Conservation (phyloP, 2,797 vertebrate genomes). For the Erethizon dorsatum region DNA sequence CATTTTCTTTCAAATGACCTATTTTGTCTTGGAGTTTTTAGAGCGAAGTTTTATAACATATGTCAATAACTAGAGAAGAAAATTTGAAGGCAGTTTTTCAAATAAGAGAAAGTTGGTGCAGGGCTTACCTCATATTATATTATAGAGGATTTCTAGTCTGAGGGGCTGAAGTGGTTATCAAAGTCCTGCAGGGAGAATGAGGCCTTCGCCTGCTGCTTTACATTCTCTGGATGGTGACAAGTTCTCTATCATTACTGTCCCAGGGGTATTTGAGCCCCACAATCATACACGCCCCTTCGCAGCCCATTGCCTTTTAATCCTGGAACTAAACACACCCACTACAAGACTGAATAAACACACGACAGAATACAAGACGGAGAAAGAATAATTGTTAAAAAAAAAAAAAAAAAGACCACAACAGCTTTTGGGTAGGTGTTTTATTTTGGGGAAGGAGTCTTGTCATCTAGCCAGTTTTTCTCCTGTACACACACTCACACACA, state of each 20-base stretch:
- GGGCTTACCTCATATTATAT: not conserved
- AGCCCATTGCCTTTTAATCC: not conserved
- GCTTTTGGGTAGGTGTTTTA: not conserved
- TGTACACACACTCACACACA: not conserved
- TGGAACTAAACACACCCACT: not conserved
- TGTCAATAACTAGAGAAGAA: conserved; percentile 39
- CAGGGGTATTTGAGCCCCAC: not conserved
- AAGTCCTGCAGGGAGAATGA: not conserved
- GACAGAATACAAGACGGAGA: not conserved
- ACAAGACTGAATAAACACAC: not conserved
- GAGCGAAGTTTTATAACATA: conserved; percentile 41
- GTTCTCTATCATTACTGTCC: not conserved
- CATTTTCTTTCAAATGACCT: conserved; percentile 41
- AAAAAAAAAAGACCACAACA: not conserved
- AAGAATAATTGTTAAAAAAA: not conserved
- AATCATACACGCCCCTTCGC: not conserved
- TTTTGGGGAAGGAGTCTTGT: not conserved
- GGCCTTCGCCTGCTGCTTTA: not conserved
- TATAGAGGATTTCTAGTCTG: not conserved
- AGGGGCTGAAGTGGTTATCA: not conserved
- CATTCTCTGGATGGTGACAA: not conserved
- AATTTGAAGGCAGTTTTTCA: conserved; percentile 49
- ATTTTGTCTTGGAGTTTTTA: conserved; percentile 55
- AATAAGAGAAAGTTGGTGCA: not conserved
- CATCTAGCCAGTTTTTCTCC: not conserved